Evolutionary conservation across 2,113 vertebrate species (phyloP).

Genomic region (Rhabdornis inornatus): DNA sequence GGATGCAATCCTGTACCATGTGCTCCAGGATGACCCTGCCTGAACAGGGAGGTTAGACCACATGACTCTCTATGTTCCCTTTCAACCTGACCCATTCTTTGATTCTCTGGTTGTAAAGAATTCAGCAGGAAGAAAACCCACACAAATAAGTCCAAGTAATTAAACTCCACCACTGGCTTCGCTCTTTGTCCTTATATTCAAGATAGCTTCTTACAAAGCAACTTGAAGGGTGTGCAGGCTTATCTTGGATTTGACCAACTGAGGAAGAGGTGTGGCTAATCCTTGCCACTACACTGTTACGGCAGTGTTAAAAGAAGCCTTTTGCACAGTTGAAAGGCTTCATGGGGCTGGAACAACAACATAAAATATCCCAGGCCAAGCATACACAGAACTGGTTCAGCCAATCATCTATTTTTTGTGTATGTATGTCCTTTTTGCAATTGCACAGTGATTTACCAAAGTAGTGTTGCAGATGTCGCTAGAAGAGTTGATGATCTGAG

Average conservation of each 20-base stretch:
- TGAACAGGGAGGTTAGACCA: neutral
- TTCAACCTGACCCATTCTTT: neutral
- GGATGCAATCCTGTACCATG: neutral
- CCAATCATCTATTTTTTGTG: neutral
- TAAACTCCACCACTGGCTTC: neutral
- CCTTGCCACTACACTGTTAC: neutral
- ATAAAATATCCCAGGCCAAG: neutral
- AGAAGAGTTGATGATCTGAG: neutral
- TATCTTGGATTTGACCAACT: neutral
- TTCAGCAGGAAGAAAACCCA: neutral
- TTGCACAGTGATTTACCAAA: neutral
- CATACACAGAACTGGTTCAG: neutral
- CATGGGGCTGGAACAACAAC: neutral
- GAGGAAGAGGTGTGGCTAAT: neutral
- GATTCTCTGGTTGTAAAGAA: neutral
- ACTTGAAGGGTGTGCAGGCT: neutral
- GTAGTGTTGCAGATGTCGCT: neutral
- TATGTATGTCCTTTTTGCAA: accelerated
- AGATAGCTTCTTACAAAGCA: neutral
- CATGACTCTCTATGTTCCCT: neutral
- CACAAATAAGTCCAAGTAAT: neutral
- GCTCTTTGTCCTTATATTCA: neutral
- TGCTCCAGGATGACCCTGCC: neutral
- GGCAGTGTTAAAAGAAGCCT: neutral
- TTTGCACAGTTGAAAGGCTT: neutral